Percentiles rank a stretch among this genome's conserved stretches.
These are phyloP conservation scores for Entosphenus tridentatus DNA, from an alignment of 2,113 vertebrate species.

Conservation along the genomic window DNA sequence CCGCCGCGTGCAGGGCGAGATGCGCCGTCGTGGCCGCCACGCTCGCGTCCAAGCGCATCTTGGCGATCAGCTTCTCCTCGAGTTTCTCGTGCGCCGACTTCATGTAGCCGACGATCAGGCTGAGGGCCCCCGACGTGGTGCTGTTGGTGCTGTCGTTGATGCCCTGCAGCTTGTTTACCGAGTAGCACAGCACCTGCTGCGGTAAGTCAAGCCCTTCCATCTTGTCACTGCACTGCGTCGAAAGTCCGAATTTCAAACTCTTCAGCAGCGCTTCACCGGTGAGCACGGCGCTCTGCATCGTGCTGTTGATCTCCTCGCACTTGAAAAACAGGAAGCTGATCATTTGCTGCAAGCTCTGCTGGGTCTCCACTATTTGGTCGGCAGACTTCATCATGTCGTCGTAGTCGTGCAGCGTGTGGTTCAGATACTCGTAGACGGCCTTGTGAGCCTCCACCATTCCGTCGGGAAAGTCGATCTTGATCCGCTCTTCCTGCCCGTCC, in stretches of 20 bases:
- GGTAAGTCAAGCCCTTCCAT: no score
- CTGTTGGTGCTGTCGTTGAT: neutral
- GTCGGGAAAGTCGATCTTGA: neutral
- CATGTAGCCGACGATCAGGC: no score
- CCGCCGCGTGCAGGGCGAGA: neutral
- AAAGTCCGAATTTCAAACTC: no score
- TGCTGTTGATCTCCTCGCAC: neutral
- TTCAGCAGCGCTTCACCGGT: neutral
- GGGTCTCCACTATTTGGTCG: neutral
- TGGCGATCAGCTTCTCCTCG: neutral
- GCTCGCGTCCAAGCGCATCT: neutral
- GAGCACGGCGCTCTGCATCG: neutral
- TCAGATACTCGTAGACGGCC: slow-evolving; percentile 5
- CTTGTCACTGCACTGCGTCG: neutral
- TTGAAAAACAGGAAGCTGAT: neutral
- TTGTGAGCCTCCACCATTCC: neutral
- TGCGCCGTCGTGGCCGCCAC: neutral
- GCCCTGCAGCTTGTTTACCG: neutral
- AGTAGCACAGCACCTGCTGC: slow-evolving; percentile 1
- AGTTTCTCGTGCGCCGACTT: neutral
- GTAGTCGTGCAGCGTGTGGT: neutral
- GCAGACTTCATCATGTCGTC: neutral
- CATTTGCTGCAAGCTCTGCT: neutral
- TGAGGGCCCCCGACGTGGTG: no score
- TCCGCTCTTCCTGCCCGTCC: no score